Conservation (phyloP, 2,888 invertebrate species). For the Megaustenia siamemsis region DNA sequence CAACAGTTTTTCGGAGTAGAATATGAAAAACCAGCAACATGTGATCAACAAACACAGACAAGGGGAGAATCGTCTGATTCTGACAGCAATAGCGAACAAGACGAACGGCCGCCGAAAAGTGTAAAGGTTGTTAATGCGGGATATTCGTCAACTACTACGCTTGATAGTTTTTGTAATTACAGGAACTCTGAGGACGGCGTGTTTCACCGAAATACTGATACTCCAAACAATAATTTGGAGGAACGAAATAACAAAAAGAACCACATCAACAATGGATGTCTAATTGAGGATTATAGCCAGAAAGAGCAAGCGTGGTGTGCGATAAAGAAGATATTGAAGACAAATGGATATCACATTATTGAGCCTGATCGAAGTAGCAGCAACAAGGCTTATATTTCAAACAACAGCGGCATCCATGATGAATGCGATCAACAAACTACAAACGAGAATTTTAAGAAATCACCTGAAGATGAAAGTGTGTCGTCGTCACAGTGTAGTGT, state of each 20-base stretch:
- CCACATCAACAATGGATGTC: background rate
- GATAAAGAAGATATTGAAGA: background rate
- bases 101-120: background rate
- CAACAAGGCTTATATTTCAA: background rate
- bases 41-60: slow-evolving; percentile 53
- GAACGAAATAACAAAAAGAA: slow-evolving; percentile 30
- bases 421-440: background rate
- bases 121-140: background rate
- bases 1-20: slow-evolving; percentile 54
- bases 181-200: too few species aligned
- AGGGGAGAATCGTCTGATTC: slow-evolving; percentile 40
- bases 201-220: too few species aligned
- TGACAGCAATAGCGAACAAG: slow-evolving; percentile 18
- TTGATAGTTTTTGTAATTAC: too few species aligned
- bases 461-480: background rate
- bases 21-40: slow-evolving; percentile 44
- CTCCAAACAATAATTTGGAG: background rate
- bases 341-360: background rate
- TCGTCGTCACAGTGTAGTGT: background rate
- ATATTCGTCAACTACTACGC: background rate
- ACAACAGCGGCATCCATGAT: slow-evolving; percentile 1
- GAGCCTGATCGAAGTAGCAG: background rate
- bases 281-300: background rate
- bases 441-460: background rate
- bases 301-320: background rate